Evolutionary conservation across 92 coral and sea anemone genomes (phyloP), one percentile per base, ranked within the genome.

Genomic region (Chrysogorgia sp.): DNA sequence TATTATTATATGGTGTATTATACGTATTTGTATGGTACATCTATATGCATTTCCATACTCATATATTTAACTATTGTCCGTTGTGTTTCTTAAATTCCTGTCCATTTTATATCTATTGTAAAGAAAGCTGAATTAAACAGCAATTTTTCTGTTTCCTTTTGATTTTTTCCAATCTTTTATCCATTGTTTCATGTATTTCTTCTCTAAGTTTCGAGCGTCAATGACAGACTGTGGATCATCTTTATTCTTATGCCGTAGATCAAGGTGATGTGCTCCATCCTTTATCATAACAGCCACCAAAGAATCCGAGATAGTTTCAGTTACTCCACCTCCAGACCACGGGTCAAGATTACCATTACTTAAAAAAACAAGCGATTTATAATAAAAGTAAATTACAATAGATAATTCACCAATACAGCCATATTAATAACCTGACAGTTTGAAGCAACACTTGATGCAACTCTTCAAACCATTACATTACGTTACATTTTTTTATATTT

Each of bases 251-350:
- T 92, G 99, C 29, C 99, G 86, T 75, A 96, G 77, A 37, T 96
- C 99, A 48, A 96, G 87, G 74, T 96, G 99, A 72, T 96, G 99
- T 8, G 99, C 99, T 21, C 99, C 99, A 20, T 88, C 97, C 50
- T 85, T 90, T 8, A 96, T 92, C 28, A 92, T 58, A 31, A 96
- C 89, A 52, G 99, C 96, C 14, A 96, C 75, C 59, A 96, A 82
- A 70, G 91, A 92, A 69, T 94, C 88, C 6, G 96, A 87, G 23
- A 96, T 58, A 81, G 61, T 91, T 80, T 85, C 63, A 33, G 90
- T 88, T 20, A 96, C 96, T 35, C 97, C 96, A 31, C 99, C 99
- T 14, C 92, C 97, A 7, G 89, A 77, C 99, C 99, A 96, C 0
- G 99, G 99, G 28, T 96, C 99, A 45, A 96, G 78, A 21, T 58